A percentile compares a stretch with the other conserved stretches of the same genome.
These are phyloP conservation scores for Halcyon leucocephala DNA, from an alignment of 2,797 vertebrate genomes.

Conservation along the genomic window DNA sequence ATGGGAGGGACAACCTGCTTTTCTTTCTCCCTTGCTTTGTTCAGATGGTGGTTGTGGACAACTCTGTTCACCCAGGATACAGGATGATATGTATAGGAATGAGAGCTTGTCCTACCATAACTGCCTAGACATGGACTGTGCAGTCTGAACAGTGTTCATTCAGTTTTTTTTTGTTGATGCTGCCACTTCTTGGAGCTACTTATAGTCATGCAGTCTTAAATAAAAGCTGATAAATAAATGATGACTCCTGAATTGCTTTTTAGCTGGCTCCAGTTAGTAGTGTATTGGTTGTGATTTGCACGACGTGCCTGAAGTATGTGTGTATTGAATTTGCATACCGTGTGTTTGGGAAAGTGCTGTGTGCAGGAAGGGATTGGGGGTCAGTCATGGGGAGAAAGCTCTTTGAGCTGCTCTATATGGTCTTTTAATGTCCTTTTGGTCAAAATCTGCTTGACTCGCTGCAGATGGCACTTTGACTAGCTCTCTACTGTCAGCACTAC, in stretches of 20 bases:
- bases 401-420: neutral
- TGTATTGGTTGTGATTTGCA: neutral
- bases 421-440: neutral
- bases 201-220: neutral
- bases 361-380: neutral
- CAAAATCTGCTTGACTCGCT: neutral
- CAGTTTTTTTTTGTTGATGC: neutral
- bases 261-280: neutral
- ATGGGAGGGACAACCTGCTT: neutral
- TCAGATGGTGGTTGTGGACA: neutral
- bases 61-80: neutral
- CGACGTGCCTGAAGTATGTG: accelerated
- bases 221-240: neutral
- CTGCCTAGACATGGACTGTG: neutral
- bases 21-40: neutral
- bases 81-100: neutral
- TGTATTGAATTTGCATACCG: neutral
- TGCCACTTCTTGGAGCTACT: neutral
- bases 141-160: no score
- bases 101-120: neutral
- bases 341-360: neutral
- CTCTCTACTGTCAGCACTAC: neutral
- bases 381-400: neutral
- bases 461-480: neutral
- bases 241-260: neutral